phyloP scores from a whole-genome alignment of 2,888 invertebrate species.

The Epirrhoe tristata region DNA sequence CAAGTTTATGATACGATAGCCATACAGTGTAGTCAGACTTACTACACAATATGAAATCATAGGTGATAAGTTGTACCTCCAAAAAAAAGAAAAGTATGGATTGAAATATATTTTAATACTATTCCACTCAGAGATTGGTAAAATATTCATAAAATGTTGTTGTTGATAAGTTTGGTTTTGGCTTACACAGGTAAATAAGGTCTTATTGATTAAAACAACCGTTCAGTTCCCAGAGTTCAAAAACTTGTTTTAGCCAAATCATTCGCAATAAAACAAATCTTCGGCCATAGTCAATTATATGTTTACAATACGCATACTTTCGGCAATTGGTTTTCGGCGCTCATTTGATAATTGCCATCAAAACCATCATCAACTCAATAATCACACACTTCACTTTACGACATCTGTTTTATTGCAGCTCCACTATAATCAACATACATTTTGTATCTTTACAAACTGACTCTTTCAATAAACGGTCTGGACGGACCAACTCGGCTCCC shows the following conservation, averaged over 20 bases:
- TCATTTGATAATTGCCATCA: conserved; percentile 61
- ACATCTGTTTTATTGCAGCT: conserved; percentile 59
- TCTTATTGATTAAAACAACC: conserved; percentile 30
- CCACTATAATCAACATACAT: conserved; percentile 53
- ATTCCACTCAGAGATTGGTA: too few species aligned
- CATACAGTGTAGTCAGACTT: conserved; percentile 27
- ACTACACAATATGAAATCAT: conserved; percentile 20
- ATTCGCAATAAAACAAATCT: conserved; percentile 45
- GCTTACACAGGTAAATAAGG: too few species aligned
- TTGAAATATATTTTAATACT: too few species aligned
- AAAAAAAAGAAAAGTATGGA: too few species aligned
- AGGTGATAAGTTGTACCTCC: neutral
- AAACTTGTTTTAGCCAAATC: conserved; percentile 41
- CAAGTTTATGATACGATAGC: conserved; percentile 36
- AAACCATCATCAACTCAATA: conserved; percentile 52
- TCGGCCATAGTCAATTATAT: conserved; percentile 44
- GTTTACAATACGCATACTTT: conserved; percentile 46
- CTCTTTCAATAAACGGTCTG: conserved; percentile 35
- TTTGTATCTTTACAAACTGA: conserved; percentile 39
- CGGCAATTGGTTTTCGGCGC: conserved; percentile 47
- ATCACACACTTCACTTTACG: conserved; percentile 62
- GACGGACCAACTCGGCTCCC: conserved; percentile 27
- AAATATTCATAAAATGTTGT: too few species aligned
- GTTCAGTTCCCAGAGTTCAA: conserved; percentile 36
- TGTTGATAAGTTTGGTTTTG: too few species aligned